Evolutionary conservation across 2,888 invertebrate genomes (phyloP).

Genomic region (Cotesia congregata): DNA sequence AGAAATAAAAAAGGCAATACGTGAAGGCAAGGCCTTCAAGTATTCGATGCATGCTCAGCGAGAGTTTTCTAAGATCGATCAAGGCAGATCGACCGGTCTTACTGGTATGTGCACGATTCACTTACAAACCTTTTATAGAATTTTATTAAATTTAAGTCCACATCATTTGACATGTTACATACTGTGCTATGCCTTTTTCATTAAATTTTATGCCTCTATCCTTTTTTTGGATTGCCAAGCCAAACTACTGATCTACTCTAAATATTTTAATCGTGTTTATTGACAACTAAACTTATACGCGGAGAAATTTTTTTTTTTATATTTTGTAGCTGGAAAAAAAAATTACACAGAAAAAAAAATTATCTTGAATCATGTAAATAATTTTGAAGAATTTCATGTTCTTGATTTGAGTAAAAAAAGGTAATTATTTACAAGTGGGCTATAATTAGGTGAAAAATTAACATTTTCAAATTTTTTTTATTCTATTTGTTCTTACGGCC

Average conservation of each 20-base stretch:
- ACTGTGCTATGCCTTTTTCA: neutral
- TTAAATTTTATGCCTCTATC: constrained; percentile 12
- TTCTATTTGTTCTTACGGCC: no score
- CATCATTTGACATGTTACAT: constrained; percentile 24
- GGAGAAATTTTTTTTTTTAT: no score
- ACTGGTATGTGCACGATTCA: constrained; percentile 44
- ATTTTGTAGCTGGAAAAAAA: no score
- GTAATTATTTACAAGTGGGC: no score
- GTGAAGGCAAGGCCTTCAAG: constrained; percentile 21
- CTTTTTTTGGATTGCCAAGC: constrained; percentile 1
- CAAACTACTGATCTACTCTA: neutral
- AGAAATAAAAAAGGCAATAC: constrained; percentile 43
- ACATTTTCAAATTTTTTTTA: no score
- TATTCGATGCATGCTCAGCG: constrained; percentile 47
- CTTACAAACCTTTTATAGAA: constrained; percentile 50
- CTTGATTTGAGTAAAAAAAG: no score
- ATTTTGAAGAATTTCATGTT: neutral
- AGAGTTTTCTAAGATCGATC: constrained; percentile 56
- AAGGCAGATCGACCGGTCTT: constrained; percentile 51
- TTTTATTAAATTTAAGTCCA: constrained; percentile 37
- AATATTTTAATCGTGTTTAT: neutral
- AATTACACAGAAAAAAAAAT: neutral
- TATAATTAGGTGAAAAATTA: no score
- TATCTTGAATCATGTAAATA: no score
- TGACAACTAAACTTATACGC: no score